phyloP scores from a whole-genome alignment of 1,140 invertebrate genomes.

The Acromyrmex charruanus region DNA sequence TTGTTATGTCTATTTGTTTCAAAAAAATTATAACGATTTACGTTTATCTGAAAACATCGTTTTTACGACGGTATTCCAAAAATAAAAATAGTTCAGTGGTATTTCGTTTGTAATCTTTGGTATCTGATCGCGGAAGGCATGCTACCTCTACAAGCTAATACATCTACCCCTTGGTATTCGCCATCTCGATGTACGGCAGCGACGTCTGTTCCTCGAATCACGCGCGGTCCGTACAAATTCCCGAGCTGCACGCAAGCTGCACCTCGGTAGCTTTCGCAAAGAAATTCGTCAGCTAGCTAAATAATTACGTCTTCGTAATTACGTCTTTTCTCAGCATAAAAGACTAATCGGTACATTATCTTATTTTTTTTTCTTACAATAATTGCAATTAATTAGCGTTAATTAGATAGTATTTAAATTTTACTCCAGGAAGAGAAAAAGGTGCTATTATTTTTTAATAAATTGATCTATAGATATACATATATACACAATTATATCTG shows the following conservation, averaged over 20 bases:
- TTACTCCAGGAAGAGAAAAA: background rate
- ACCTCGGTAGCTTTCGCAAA: constrained; percentile 48
- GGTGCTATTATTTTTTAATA: background rate
- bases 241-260: constrained; percentile 64
- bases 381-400: background rate
- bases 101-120: constrained; percentile 64
- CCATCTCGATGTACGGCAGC: constrained; percentile 68
- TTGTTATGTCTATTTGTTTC: constrained; percentile 21
- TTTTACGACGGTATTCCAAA: constrained; percentile 34
- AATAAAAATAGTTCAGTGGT: constrained; percentile 63
- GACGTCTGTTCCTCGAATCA: constrained; percentile 73
- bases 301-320: constrained; percentile 25
- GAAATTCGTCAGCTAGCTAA: constrained; percentile 41
- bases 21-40: constrained; percentile 1
- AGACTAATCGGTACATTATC: background rate
- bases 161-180: constrained; percentile 57
- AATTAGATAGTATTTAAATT: background rate
- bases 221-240: constrained; percentile 73
- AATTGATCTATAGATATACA: background rate
- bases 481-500: background rate
- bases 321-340: constrained; percentile 8
- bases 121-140: constrained; percentile 70
- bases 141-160: constrained; percentile 44
- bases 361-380: background rate
- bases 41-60: constrained; percentile 28